Evolutionary conservation across 2,113 vertebrate genomes (phyloP).

Genomic region (Oreochromis aureus): DNA sequence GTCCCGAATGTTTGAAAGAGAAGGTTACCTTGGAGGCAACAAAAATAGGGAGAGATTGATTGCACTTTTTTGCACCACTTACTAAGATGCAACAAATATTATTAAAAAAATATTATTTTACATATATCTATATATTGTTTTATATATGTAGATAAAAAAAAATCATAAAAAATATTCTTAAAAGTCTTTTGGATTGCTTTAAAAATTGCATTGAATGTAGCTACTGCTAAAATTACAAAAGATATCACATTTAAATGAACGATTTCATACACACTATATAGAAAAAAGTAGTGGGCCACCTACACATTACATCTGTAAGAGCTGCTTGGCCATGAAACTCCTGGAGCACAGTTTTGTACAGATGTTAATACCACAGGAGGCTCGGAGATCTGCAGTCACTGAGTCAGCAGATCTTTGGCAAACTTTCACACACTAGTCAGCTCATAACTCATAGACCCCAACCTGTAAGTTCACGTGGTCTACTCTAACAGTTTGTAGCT

Average conservation of each 20-base stretch:
- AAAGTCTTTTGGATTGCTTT: neutral
- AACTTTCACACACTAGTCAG: neutral
- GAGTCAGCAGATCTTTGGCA: neutral
- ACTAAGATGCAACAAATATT: neutral
- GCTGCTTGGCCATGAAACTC: neutral
- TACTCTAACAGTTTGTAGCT: neutral
- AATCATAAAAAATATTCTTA: neutral
- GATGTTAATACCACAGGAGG: neutral
- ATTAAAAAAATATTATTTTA: neutral
- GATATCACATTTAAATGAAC: neutral
- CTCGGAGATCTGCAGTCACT: neutral
- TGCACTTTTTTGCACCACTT: neutral
- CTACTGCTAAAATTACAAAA: neutral
- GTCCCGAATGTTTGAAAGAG: slow-evolving; percentile 51
- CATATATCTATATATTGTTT: neutral
- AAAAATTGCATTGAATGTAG: neutral
- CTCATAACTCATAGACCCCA: neutral
- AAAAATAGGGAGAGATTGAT: slow-evolving; percentile 17
- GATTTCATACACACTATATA: neutral
- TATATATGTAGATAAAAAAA: neutral
- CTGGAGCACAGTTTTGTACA: neutral
- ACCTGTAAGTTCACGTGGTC: neutral
- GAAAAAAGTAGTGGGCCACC: neutral
- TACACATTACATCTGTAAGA: neutral
- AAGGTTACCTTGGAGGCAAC: slow-evolving; percentile 25